Conservation (phyloP, 2,113 vertebrate genomes). For the Leucosticte australis region DNA sequence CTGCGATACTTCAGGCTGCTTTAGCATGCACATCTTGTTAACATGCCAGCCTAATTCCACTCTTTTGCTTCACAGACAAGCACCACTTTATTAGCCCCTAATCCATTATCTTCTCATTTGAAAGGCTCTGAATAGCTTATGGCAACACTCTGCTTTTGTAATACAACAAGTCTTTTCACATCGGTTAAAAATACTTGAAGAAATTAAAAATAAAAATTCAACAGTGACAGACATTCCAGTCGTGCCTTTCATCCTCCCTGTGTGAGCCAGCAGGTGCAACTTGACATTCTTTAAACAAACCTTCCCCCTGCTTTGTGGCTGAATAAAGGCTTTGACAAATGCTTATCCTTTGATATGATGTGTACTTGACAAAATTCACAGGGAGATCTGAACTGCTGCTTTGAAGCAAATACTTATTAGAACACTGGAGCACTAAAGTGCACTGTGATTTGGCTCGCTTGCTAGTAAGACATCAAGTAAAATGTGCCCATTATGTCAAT, state of each 20-base stretch:
- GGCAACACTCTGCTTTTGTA: slow-evolving; percentile 53
- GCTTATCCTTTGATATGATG: slow-evolving; percentile 77
- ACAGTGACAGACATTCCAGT: slow-evolving; percentile 67
- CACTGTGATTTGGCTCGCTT: slow-evolving; percentile 62
- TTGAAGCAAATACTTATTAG: slow-evolving; percentile 77
- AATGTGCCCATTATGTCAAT: slow-evolving; percentile 60
- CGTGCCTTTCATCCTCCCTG: slow-evolving; percentile 70
- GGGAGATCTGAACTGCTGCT: slow-evolving; percentile 67
- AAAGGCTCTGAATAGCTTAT: slow-evolving; percentile 59
- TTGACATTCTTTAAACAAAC: slow-evolving; percentile 77
- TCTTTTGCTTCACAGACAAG: slow-evolving; percentile 65
- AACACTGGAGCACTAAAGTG: slow-evolving; percentile 69
- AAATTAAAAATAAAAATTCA: slow-evolving; percentile 69
- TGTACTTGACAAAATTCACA: slow-evolving; percentile 77
- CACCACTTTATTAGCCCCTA: slow-evolving; percentile 65
- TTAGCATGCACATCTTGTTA: slow-evolving; percentile 41
- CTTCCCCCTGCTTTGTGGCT: slow-evolving; percentile 62
- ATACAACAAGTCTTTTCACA: slow-evolving; percentile 58
- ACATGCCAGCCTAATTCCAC: slow-evolving; percentile 58
- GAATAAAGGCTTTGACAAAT: slow-evolving; percentile 75
- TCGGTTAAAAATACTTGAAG: slow-evolving; percentile 64
- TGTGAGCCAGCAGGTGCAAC: slow-evolving; percentile 60
- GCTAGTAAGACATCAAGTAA: slow-evolving; percentile 44
- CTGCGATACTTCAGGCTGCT: neutral
- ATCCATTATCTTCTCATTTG: slow-evolving; percentile 53